Conservation (phyloP, 2,797 vertebrate species). For the Molossus alvarezi region DNA sequence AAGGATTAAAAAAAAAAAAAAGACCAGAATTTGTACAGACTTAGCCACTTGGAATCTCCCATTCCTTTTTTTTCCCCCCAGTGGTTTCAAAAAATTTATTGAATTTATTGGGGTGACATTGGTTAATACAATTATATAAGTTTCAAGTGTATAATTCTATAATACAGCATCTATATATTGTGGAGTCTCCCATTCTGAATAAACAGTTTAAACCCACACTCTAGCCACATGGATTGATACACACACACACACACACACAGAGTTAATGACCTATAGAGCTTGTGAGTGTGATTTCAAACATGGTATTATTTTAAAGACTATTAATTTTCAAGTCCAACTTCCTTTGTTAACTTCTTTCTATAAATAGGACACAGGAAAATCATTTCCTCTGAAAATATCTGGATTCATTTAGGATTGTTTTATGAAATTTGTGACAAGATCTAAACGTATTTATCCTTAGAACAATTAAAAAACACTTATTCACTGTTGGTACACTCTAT, state of each 20-base stretch:
- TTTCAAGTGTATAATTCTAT: neutral
- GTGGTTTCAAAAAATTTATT: neutral
- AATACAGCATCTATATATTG: neutral
- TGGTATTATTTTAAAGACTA: constrained; percentile 62
- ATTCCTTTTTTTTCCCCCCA: neutral
- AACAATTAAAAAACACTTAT: constrained; percentile 32
- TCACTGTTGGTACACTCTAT: constrained; percentile 27
- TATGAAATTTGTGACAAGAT: constrained; percentile 67
- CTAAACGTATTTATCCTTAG: constrained; percentile 58
- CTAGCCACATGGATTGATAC: neutral
- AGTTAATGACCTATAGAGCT: neutral
- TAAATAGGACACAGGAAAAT: constrained; percentile 69
- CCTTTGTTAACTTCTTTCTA: constrained; percentile 74
- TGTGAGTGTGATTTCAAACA: constrained; percentile 56
- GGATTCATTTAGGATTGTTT: constrained; percentile 73
- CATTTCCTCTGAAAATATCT: constrained; percentile 75
- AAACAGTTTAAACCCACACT: constrained; percentile 32
- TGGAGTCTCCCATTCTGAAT: constrained; percentile 23
- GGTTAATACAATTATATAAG: neutral
- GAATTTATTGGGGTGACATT: neutral
- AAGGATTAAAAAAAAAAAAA: too few relatives aligned
- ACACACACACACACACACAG: neutral
- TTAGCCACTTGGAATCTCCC: constrained; percentile 19
- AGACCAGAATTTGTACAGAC: constrained; percentile 46
- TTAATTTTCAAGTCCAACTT: constrained; percentile 38